Percentiles rank a stretch among this genome's conserved stretches.
Conservation (phyloP, 2,888 invertebrate genomes). For the Strigamia crassipes region DNA sequence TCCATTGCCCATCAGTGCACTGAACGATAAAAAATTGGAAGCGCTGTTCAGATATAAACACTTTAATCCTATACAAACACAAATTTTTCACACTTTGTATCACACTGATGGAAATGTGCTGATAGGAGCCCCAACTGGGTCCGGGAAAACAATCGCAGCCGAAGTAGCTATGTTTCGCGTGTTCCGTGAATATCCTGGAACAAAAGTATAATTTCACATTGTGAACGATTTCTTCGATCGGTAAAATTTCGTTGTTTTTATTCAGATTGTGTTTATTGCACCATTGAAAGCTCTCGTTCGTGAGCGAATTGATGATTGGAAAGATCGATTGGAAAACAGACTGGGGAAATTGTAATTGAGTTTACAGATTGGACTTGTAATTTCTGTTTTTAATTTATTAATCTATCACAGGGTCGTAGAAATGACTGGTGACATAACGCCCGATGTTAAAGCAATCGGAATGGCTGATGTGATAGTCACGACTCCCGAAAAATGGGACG, state of each 20-base stretch:
- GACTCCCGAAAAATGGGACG: slow-evolving; percentile 99
- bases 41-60: slow-evolving; percentile 86
- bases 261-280: slow-evolving; percentile 91
- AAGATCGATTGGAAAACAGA: slow-evolving; percentile 72
- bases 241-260: too few relatives aligned
- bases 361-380: neutral
- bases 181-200: slow-evolving; percentile 76
- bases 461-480: slow-evolving; percentile 92
- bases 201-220: slow-evolving; percentile 56
- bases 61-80: slow-evolving; percentile 98
- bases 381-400: neutral
- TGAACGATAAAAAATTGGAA: slow-evolving; percentile 78
- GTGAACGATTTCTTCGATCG: neutral
- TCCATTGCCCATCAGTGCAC: slow-evolving; percentile 82
- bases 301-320: slow-evolving; percentile 96
- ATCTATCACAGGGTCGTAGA: slow-evolving; percentile 77
- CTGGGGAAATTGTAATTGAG: slow-evolving; percentile 66
- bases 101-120: slow-evolving; percentile 92
- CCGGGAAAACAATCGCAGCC: slow-evolving; percentile 97
- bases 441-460: slow-evolving; percentile 81
- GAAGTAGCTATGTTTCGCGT: slow-evolving; percentile 96
- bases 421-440: slow-evolving; percentile 90
- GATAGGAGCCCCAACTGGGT: slow-evolving; percentile 93
- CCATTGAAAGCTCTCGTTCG: slow-evolving; percentile 96
- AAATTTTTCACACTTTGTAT: slow-evolving; percentile 95